A percentile compares a stretch with the other conserved stretches of the same genome.
Evolutionary conservation across 2,888 invertebrate species (phyloP).

Genomic region (Lithophane socia): DNA sequence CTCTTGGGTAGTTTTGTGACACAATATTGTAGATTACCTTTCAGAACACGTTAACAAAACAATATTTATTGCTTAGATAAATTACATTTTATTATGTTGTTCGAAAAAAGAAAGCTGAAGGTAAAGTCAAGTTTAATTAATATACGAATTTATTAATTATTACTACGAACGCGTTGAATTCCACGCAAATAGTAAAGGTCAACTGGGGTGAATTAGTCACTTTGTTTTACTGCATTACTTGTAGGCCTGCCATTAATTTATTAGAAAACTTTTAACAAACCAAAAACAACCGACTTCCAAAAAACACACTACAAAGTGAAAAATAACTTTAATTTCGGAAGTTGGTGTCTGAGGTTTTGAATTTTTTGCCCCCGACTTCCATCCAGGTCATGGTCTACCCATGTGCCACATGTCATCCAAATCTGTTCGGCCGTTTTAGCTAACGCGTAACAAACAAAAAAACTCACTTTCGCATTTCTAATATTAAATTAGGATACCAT

Average conservation of each 20-base stretch:
- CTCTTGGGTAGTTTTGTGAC: background rate
- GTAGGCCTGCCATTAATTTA: background rate
- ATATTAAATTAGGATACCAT: too few relatives aligned
- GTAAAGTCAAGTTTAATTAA: constrained; percentile 3
- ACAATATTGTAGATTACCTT: background rate
- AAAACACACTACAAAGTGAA: too few relatives aligned
- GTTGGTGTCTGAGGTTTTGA: too few relatives aligned
- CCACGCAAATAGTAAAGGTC: constrained; percentile 5
- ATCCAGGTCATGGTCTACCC: too few relatives aligned
- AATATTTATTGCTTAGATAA: background rate
- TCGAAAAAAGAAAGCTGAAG: background rate
- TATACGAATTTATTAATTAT: background rate
- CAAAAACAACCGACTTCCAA: too few relatives aligned
- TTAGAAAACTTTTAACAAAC: too few relatives aligned
- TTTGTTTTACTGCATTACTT: constrained; percentile 26
- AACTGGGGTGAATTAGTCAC: background rate
- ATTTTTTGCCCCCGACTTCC: too few relatives aligned
- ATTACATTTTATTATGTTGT: background rate
- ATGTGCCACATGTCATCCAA: too few relatives aligned
- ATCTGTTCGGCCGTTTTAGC: too few relatives aligned
- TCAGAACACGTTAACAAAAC: background rate
- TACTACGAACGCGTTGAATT: background rate
- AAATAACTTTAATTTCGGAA: too few relatives aligned
- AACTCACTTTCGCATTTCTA: too few relatives aligned
- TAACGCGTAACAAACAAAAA: too few relatives aligned